phyloP scores from a whole-genome alignment of 2,888 invertebrate species.

The Cremastinae sp. region DNA sequence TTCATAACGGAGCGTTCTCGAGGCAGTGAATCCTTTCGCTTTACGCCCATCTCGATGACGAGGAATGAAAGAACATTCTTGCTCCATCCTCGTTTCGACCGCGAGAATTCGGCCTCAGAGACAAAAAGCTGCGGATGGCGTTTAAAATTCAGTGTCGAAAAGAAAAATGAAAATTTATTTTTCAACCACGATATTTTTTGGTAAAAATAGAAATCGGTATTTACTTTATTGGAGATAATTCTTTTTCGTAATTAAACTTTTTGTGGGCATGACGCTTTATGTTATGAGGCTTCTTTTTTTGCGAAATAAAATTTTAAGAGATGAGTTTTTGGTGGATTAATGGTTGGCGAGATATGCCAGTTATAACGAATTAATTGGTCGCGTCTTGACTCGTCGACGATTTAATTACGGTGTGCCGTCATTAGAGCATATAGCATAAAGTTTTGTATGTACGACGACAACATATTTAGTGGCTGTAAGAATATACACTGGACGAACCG shows the following conservation, averaged over 20 bases:
- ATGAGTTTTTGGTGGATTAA: slow-evolving; percentile 31
- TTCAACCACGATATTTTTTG: too few relatives aligned
- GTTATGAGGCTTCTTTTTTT: too few relatives aligned
- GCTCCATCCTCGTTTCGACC: slow-evolving; percentile 2
- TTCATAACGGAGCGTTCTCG: slow-evolving; percentile 56
- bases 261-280: too few relatives aligned
- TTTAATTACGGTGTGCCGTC: slow-evolving; percentile 44
- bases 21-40: slow-evolving; percentile 25
- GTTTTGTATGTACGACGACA: slow-evolving; percentile 39
- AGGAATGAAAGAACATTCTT: slow-evolving; percentile 31
- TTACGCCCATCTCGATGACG: slow-evolving; percentile 10
- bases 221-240: too few relatives aligned
- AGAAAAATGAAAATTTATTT: too few relatives aligned
- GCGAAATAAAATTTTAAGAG: not conserved
- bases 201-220: too few relatives aligned
- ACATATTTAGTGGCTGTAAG: slow-evolving; percentile 50
- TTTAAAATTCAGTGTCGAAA: too few relatives aligned
- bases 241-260: too few relatives aligned
- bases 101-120: too few relatives aligned
- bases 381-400: slow-evolving; percentile 46
- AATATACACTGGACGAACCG: slow-evolving; percentile 49
- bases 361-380: slow-evolving; percentile 46
- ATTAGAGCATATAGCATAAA: not conserved
- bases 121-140: too few relatives aligned
- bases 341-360: slow-evolving; percentile 52